These are phyloP conservation scores for Oreochromis aureus DNA, from an alignment of 2,113 vertebrate genomes.

Conservation along the genomic window DNA sequence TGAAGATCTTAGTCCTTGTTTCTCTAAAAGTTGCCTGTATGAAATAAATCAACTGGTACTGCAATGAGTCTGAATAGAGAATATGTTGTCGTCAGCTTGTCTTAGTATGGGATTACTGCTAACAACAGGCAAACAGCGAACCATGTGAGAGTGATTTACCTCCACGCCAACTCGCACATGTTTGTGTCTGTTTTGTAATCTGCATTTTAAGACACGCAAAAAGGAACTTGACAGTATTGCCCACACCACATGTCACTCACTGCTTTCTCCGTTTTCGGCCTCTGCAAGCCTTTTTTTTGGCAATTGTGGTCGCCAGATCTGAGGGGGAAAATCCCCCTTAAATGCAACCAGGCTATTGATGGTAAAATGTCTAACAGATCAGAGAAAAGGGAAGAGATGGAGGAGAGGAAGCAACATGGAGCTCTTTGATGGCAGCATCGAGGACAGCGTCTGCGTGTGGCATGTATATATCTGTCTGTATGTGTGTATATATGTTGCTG, in stretches of 20 bases:
- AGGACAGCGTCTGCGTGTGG: constrained; percentile 38
- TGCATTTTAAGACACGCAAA: neutral
- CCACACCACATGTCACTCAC: constrained; percentile 25
- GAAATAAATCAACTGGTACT: neutral
- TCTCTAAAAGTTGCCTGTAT: neutral
- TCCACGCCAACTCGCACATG: neutral
- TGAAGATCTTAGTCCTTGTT: neutral
- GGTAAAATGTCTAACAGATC: constrained; percentile 44
- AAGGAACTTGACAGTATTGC: neutral
- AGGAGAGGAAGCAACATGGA: constrained; percentile 14
- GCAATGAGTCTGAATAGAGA: neutral
- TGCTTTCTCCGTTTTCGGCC: constrained; percentile 45
- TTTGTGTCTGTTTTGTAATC: constrained; percentile 20
- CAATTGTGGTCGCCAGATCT: constrained; percentile 48
- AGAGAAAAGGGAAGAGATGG: constrained; percentile 4
- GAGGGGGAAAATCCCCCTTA: constrained; percentile 42
- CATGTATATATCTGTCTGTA: constrained; percentile 20
- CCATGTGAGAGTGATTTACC: constrained; percentile 25
- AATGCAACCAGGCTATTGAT: constrained; percentile 44
- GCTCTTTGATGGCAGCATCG: constrained; percentile 35
- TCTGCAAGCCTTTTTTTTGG: neutral
- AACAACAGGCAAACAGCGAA: neutral
- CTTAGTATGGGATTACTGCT: neutral
- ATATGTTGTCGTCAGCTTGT: neutral
- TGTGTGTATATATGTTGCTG: neutral